Evolutionary conservation across 23 tunicate genomes (phyloP).

Genomic region (Ciona savignyi): DNA sequence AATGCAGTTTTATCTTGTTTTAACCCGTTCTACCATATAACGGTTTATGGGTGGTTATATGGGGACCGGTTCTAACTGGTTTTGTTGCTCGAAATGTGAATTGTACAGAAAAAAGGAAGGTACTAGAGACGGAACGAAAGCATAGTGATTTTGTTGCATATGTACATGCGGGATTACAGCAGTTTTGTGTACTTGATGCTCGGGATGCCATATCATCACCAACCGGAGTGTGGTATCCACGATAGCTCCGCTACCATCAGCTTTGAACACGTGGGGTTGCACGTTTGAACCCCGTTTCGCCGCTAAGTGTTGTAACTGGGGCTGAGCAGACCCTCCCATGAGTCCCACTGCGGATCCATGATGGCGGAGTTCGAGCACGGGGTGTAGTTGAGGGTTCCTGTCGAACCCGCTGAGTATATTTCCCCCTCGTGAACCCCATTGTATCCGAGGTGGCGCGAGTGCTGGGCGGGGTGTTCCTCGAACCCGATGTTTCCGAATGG

Average conservation of each 20-base stretch:
- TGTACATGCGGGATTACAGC: background rate
- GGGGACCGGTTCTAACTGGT: no score
- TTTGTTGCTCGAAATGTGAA: no score
- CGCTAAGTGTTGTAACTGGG: conserved; percentile 19
- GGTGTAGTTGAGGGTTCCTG: conserved; percentile 21
- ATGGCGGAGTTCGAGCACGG: background rate
- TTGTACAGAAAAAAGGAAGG: no score
- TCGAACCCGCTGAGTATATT: conserved; percentile 16
- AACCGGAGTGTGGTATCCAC: no score
- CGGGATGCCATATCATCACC: no score
- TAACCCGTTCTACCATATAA: no score
- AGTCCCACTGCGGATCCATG: conserved; percentile 43
- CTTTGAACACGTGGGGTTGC: no score
- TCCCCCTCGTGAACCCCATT: conserved; percentile 42
- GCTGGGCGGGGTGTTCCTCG: conserved; percentile 9
- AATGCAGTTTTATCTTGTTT: no score
- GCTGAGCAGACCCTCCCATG: conserved; percentile 29
- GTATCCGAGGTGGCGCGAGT: conserved; percentile 7
- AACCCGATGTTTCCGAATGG: conserved; percentile 11
- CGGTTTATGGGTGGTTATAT: no score
- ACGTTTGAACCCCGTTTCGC: no score
- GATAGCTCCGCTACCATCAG: no score
- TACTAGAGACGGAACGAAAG: no score
- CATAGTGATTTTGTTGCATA: background rate
- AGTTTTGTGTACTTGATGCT: background rate